Percentiles rank a stretch among this genome's conserved stretches.
These are phyloP conservation scores for Cotesia congregata DNA, from an alignment of 2,888 invertebrate genomes.

Conservation along the genomic window DNA sequence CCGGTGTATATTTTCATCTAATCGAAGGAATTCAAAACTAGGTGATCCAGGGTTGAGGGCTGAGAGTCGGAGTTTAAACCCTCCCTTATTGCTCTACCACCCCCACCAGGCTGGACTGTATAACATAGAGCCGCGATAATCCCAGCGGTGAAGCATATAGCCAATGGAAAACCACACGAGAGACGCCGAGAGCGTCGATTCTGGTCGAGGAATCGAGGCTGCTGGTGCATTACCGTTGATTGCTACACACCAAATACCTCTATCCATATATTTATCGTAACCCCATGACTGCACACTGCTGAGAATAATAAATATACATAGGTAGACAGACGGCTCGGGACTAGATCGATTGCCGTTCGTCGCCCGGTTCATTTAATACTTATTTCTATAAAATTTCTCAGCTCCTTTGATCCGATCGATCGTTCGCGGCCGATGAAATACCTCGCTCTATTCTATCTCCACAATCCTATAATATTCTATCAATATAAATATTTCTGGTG, in stretches of 20 bases:
- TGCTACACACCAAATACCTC: conserved; percentile 29
- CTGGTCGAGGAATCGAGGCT: conserved; percentile 20
- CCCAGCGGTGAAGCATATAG: conserved; percentile 21
- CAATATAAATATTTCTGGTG: too few species aligned
- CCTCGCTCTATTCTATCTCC: not conserved
- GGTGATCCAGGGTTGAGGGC: not conserved
- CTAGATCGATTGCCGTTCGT: conserved; percentile 48
- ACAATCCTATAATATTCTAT: too few species aligned
- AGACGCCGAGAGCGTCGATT: conserved; percentile 34
- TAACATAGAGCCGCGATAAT: conserved; percentile 26
- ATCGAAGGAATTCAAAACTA: conserved; percentile 25
- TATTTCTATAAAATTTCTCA: conserved; percentile 1
- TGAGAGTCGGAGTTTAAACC: too few species aligned
- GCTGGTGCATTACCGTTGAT: conserved; percentile 45
- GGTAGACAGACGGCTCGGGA: conserved; percentile 34
- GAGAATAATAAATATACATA: not conserved
- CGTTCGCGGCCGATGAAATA: not conserved
- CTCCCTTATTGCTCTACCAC: too few species aligned
- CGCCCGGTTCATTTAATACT: conserved; percentile 9
- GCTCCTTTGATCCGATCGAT: conserved; percentile 3
- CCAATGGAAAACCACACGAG: conserved; percentile 37
- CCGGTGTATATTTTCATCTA: conserved; percentile 24
- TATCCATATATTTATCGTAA: not conserved
- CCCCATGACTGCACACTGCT: not conserved
- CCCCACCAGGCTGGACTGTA: conserved; percentile 4